phyloP scores from a whole-genome alignment of 37 sponge, comb jelly and placozoan species.

The Bolinopsis microptera region DNA sequence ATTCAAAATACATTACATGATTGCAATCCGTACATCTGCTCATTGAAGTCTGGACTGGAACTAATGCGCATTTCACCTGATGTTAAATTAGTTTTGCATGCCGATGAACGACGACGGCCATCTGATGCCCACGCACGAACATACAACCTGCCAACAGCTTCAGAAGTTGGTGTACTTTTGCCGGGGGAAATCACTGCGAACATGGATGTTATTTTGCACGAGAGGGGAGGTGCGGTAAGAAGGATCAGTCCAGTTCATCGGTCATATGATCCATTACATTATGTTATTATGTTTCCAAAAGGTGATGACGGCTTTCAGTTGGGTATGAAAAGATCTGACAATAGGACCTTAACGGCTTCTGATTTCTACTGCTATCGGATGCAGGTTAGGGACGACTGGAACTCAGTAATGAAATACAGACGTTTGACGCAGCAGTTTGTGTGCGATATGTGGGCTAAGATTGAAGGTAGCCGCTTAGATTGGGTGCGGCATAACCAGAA shows the following conservation, averaged over 20 bases:
- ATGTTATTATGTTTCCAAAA: constrained; percentile 8
- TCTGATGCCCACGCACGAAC: background rate
- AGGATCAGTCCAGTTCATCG: background rate
- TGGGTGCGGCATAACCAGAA: background rate
- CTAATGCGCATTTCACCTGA: constrained; percentile 4
- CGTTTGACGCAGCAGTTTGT: background rate
- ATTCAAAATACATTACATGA: background rate
- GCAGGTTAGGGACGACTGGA: background rate
- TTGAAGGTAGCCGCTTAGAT: background rate
- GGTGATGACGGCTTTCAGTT: background rate
- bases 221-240: background rate
- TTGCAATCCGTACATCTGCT: background rate
- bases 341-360: background rate
- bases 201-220: background rate
- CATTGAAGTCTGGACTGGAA: background rate
- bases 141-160: background rate
- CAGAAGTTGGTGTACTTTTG: constrained; percentile 2
- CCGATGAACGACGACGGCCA: background rate
- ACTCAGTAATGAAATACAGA: background rate
- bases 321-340: background rate
- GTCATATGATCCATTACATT: constrained; percentile 9
- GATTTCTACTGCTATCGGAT: background rate
- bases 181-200: background rate
- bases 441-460: background rate
- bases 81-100: background rate